phyloP scores from a whole-genome alignment of 2,888 invertebrate species.

The Polyploca ridens region DNA sequence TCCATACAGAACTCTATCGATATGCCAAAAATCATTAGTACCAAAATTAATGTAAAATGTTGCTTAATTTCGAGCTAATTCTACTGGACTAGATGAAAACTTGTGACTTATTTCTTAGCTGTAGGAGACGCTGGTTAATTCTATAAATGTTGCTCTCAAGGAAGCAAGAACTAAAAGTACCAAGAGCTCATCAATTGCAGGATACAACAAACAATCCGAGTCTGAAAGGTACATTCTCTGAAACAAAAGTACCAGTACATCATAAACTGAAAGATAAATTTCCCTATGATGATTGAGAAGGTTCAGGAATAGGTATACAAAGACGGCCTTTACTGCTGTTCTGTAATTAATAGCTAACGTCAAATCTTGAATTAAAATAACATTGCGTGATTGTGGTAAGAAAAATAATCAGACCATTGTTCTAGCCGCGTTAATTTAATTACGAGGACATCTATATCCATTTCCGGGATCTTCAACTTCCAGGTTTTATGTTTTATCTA shows the following conservation, averaged over 20 bases:
- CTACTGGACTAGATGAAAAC: too few species aligned
- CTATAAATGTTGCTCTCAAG: too few species aligned
- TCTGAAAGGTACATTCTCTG: neutral
- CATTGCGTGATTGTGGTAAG: conserved; percentile 2
- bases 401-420: neutral
- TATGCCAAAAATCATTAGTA: too few species aligned
- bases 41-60: too few species aligned
- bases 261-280: neutral
- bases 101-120: too few species aligned
- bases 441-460: neutral
- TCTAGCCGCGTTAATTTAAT: neutral
- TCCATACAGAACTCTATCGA: too few species aligned
- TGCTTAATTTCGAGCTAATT: too few species aligned
- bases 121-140: too few species aligned
- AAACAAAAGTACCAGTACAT: neutral
- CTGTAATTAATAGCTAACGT: neutral
- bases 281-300: neutral
- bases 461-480: conserved; percentile 4
- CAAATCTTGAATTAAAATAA: neutral
- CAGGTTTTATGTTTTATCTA: neutral
- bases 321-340: neutral
- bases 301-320: neutral
- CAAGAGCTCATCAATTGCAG: neutral
- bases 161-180: neutral
- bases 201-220: neutral